Evolutionary conservation across 2,888 invertebrate species (phyloP).

Genomic region (Tineola bisselliella): DNA sequence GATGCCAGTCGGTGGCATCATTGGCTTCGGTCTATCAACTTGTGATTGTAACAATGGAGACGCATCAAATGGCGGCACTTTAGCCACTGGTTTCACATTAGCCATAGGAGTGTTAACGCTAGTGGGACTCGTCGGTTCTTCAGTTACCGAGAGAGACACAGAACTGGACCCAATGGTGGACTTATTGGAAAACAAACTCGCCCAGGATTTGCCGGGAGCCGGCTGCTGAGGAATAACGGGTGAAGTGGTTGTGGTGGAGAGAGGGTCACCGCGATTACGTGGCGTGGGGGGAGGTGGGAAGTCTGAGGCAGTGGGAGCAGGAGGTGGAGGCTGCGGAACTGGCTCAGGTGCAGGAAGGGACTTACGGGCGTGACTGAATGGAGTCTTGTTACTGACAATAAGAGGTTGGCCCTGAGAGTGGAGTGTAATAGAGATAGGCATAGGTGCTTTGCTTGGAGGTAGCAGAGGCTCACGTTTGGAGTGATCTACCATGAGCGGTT

Average conservation of each 20-base stretch:
- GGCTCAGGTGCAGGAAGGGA: slow-evolving; percentile 37
- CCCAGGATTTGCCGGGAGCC: slow-evolving; percentile 71
- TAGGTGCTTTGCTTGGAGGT: slow-evolving; percentile 56
- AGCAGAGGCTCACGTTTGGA: slow-evolving; percentile 46
- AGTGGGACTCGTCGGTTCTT: slow-evolving; percentile 45
- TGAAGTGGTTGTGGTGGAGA: slow-evolving; percentile 34
- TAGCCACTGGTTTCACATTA: slow-evolving; percentile 66
- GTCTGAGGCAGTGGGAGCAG: slow-evolving; percentile 60
- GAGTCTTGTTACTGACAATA: slow-evolving; percentile 59
- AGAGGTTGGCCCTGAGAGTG: slow-evolving; percentile 52
- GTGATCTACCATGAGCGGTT: slow-evolving; percentile 30
- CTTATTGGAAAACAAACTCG: slow-evolving; percentile 70
- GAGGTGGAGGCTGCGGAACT: slow-evolving; percentile 44
- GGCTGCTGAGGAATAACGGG: slow-evolving; percentile 42
- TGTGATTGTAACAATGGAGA: slow-evolving; percentile 43
- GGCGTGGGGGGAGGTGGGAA: slow-evolving; percentile 61
- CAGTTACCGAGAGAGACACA: slow-evolving; percentile 25
- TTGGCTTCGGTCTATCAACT: slow-evolving; percentile 28
- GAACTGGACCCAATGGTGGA: slow-evolving; percentile 24
- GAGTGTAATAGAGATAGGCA: slow-evolving; percentile 62
- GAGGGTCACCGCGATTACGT: slow-evolving; percentile 43
- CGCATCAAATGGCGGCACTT: slow-evolving; percentile 69
- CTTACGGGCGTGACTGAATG: slow-evolving; percentile 55
- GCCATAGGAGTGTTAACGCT: slow-evolving; percentile 30
- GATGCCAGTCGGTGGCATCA: slow-evolving; percentile 21